These are phyloP conservation scores for Frieseomelitta varia DNA, from an alignment of 1,140 invertebrate genomes.

Conservation along the genomic window DNA sequence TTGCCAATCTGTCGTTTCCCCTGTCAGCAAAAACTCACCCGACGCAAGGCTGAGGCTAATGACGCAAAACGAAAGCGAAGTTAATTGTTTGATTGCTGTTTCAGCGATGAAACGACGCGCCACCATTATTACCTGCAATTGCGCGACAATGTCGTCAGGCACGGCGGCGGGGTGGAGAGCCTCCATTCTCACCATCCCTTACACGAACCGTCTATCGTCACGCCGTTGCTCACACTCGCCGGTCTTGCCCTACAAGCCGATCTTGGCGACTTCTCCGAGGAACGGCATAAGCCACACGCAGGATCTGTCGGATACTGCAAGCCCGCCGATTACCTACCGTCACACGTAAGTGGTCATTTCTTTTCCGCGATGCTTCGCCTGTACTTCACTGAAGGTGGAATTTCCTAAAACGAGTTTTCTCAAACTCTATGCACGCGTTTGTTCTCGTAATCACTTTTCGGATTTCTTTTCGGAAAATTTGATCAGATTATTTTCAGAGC, in stretches of 20 bases:
- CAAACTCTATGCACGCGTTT: too few species aligned
- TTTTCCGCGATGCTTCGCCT: too few species aligned
- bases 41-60: neutral
- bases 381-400: too few species aligned
- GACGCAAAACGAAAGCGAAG: neutral
- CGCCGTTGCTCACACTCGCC: constrained; percentile 88
- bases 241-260: constrained; percentile 95
- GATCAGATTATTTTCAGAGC: too few species aligned
- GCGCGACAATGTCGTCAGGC: constrained; percentile 91
- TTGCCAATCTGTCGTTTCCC: neutral
- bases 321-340: constrained; percentile 88
- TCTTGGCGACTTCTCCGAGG: constrained; percentile 88
- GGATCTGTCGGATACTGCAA: constrained; percentile 90
- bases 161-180: constrained; percentile 84
- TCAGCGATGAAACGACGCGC: constrained; percentile 92
- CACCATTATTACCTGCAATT: constrained; percentile 97
- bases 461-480: too few species aligned
- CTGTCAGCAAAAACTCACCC: neutral
- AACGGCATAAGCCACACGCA: constrained; percentile 84
- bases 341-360: constrained; percentile 79
- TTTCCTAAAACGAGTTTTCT: too few species aligned
- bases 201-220: constrained; percentile 84
- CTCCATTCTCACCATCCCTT: constrained; percentile 83
- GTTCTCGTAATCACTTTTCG: too few species aligned
- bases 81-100: constrained; percentile 59